These are phyloP conservation scores for Eremobia ochroleuca DNA, from an alignment of 2,888 invertebrate species.

Conservation along the genomic window DNA sequence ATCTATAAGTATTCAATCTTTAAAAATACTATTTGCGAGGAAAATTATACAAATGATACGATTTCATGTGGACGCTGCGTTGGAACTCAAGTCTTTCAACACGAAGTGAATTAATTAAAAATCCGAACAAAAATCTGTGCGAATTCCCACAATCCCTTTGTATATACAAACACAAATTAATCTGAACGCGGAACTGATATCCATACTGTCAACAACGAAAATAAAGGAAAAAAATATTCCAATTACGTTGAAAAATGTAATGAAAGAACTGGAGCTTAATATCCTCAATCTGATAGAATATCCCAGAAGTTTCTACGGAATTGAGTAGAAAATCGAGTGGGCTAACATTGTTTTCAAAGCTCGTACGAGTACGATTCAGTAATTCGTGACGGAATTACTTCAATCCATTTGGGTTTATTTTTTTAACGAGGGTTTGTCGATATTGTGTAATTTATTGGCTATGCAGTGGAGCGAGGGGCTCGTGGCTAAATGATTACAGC, in stretches of 20 bases:
- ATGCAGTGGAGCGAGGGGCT: background rate
- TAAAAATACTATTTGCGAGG: accelerated
- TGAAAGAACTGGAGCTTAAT: constrained; percentile 36
- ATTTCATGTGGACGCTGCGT: background rate
- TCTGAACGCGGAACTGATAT: background rate
- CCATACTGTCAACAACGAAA: background rate
- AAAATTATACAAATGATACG: background rate
- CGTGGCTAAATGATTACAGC: too few relatives aligned
- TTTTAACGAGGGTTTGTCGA: constrained; percentile 27
- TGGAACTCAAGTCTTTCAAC: background rate
- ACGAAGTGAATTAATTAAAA: constrained; percentile 14
- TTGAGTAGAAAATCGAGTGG: constrained; percentile 33
- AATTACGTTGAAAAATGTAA: constrained; percentile 35
- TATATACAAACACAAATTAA: constrained; percentile 6
- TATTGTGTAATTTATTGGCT: background rate
- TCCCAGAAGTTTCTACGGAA: constrained; percentile 32
- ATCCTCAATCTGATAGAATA: constrained; percentile 20
- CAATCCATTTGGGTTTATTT: constrained; percentile 43
- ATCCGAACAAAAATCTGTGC: background rate
- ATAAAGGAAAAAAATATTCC: background rate
- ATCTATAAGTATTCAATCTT: background rate
- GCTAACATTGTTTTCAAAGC: constrained; percentile 54
- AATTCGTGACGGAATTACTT: constrained; percentile 53
- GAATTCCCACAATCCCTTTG: constrained; percentile 7
- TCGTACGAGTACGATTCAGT: constrained; percentile 43